A percentile compares a stretch with the other conserved stretches of the same genome.
These are phyloP conservation scores for Salticus scenicus DNA, from an alignment of 2,888 invertebrate genomes.

Conservation along the genomic window DNA sequence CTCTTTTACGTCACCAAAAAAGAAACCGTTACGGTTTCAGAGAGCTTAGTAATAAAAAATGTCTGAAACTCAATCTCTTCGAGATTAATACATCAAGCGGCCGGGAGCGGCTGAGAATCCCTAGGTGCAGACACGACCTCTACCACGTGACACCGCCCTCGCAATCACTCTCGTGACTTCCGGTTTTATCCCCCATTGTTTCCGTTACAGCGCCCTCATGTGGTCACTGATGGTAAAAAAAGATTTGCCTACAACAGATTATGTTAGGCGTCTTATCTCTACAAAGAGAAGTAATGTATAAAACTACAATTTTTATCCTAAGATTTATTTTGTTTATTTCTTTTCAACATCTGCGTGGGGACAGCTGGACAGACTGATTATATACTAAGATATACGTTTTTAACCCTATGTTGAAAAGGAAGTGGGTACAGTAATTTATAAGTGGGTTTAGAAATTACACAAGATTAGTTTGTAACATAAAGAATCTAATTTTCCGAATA, in stretches of 20 bases:
- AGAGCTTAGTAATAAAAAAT: neutral
- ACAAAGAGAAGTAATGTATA: neutral
- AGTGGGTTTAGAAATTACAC: no score
- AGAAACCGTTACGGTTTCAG: neutral
- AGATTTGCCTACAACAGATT: neutral
- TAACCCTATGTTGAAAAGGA: neutral
- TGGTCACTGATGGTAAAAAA: neutral
- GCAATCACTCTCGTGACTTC: slow-evolving; percentile 14
- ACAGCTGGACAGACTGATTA: neutral
- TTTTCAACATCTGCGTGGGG: neutral
- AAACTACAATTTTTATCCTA: neutral
- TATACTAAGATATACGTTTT: neutral
- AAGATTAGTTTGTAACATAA: no score
- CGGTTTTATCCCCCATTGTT: slow-evolving; percentile 5
- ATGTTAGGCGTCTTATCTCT: neutral
- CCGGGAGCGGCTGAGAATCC: slow-evolving; percentile 9
- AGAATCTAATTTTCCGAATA: no score
- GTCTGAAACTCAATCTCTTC: neutral
- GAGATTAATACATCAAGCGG: slow-evolving; percentile 3
- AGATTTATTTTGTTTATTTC: neutral
- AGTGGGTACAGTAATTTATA: neutral
- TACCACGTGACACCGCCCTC: slow-evolving; percentile 14
- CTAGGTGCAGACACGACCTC: slow-evolving; percentile 9
- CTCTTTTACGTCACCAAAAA: neutral
- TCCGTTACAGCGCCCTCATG: slow-evolving; percentile 3